Evolutionary conservation across 2,797 vertebrate species (phyloP).

Genomic region (Chromobotia macracanthus): DNA sequence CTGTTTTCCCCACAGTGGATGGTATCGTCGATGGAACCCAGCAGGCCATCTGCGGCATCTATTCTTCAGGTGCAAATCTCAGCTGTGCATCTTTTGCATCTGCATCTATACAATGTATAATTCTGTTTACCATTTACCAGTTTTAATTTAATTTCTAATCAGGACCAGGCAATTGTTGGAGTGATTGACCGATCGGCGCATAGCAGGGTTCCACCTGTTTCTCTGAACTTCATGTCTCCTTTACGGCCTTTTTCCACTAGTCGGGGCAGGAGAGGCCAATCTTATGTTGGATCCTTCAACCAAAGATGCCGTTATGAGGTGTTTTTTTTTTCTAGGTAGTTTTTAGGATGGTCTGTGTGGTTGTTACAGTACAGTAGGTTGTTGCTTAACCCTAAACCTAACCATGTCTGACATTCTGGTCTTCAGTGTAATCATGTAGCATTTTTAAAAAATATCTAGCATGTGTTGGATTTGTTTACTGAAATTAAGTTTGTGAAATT

Average conservation of each 20-base stretch:
- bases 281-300: constrained; percentile 67
- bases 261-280: constrained; percentile 67
- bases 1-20: constrained; percentile 63
- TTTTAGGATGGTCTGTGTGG: too few species aligned
- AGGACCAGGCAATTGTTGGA: constrained; percentile 79
- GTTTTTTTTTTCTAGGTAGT: neutral
- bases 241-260: constrained; percentile 62
- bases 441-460: too few species aligned
- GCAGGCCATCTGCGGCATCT: constrained; percentile 64
- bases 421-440: too few species aligned
- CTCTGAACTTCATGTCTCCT: constrained; percentile 63
- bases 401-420: too few species aligned
- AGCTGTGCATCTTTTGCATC: neutral
- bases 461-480: too few species aligned
- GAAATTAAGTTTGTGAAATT: too few species aligned
- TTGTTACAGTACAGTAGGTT: too few species aligned
- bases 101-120: neutral
- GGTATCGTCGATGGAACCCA: constrained; percentile 66
- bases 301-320: constrained; percentile 80
- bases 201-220: constrained; percentile 65
- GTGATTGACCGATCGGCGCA: constrained; percentile 71
- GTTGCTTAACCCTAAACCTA: too few species aligned
- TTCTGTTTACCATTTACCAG: neutral
- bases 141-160: too few species aligned
- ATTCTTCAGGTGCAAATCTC: constrained; percentile 73